A percentile compares a stretch with the other conserved stretches of the same genome.
These are phyloP conservation scores for Nannoperca obscura DNA, from an alignment of 2,797 vertebrate species.

Conservation along the genomic window DNA sequence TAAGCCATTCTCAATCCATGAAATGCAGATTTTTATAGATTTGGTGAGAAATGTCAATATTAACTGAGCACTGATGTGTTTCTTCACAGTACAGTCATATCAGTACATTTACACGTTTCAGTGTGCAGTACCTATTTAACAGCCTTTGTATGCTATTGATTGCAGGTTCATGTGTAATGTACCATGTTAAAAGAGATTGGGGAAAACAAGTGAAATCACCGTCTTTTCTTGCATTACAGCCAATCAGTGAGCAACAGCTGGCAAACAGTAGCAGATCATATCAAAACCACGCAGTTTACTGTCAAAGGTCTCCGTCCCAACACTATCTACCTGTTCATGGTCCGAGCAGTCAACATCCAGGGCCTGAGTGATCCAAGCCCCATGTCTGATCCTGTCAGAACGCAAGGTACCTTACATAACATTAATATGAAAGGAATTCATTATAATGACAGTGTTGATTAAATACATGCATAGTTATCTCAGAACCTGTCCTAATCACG, in stretches of 20 bases:
- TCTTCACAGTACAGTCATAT: too few relatives aligned
- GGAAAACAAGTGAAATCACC: not conserved
- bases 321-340: conserved; percentile 99
- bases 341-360: conserved; percentile 94
- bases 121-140: not conserved
- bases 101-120: too few relatives aligned
- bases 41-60: too few relatives aligned
- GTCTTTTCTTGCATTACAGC: conserved; percentile 79
- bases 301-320: conserved; percentile 95
- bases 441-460: not conserved
- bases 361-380: conserved; percentile 97
- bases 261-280: conserved; percentile 97
- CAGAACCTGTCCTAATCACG: not conserved
- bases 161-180: not conserved
- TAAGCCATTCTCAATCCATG: too few relatives aligned
- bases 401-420: conserved; percentile 89
- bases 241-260: conserved; percentile 99
- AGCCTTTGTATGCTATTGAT: not conserved
- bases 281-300: conserved; percentile 93
- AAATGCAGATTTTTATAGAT: too few relatives aligned
- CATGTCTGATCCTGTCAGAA: conserved; percentile 97
- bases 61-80: too few relatives aligned
- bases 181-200: not conserved
- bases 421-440: conserved; percentile 74
- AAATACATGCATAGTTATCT: not conserved